These are phyloP conservation scores for Nyctibius grandis DNA, from an alignment of 2,797 vertebrate species.

Conservation along the genomic window DNA sequence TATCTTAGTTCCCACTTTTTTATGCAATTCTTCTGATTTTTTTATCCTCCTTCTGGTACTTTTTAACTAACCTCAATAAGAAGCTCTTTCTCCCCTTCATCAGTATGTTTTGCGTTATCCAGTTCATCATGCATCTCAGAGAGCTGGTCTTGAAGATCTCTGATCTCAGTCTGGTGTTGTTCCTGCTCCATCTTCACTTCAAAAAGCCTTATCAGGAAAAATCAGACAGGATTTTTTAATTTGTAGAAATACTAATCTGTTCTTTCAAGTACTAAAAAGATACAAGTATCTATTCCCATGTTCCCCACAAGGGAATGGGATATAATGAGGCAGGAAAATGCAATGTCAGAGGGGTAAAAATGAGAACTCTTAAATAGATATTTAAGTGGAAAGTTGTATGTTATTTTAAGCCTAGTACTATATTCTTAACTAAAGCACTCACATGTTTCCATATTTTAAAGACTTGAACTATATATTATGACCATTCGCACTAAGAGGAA, in stretches of 20 bases:
- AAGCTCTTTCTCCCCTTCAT: conserved; percentile 82
- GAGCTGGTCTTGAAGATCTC: conserved; percentile 97
- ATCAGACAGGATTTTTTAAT: not conserved
- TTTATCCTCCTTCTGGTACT: not conserved
- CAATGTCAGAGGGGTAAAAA: not conserved
- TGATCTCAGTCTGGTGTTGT: conserved; percentile 93
- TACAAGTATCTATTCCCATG: not conserved
- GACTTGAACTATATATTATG: not conserved
- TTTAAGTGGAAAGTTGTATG: not conserved
- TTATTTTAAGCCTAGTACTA: not conserved
- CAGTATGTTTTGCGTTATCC: conserved; percentile 84
- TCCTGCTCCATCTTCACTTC: conserved; percentile 98
- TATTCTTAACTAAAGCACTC: not conserved
- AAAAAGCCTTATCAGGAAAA: conserved; percentile 81
- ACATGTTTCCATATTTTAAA: not conserved
- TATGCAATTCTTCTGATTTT: not conserved
- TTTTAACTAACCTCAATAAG: conserved; percentile 82
- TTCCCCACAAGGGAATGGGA: not conserved
- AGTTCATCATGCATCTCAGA: conserved; percentile 99
- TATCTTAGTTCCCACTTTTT: not conserved
- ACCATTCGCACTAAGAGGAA: not conserved
- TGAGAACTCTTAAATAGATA: not conserved
- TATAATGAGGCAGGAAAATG: not conserved
- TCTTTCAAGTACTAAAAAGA: not conserved
- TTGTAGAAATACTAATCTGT: not conserved